These are phyloP conservation scores for Sparus aurata DNA, from an alignment of 2,797 vertebrate species.

Conservation along the genomic window DNA sequence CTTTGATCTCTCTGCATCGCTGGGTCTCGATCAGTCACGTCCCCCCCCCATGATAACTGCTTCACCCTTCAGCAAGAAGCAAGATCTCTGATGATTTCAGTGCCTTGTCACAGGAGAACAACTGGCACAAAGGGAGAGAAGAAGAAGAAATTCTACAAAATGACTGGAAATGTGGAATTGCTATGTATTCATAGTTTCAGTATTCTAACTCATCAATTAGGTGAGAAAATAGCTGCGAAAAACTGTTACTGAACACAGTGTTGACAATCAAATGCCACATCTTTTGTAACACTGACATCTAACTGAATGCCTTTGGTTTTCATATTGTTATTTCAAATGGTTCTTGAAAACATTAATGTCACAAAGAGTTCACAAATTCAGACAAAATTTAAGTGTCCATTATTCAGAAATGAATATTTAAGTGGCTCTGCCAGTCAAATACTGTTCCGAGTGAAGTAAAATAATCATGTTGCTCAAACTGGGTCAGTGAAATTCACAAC, in stretches of 20 bases:
- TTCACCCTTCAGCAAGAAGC: conserved; percentile 31
- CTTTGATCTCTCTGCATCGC: conserved; percentile 67
- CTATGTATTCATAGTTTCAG: too few relatives aligned
- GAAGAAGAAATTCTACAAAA: neutral
- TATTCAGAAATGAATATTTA: conserved; percentile 1
- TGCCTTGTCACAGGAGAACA: conserved; percentile 31
- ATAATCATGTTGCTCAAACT: neutral
- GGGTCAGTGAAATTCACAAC: neutral
- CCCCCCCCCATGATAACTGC: conserved; percentile 24
- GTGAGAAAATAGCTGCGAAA: neutral
- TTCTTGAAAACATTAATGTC: conserved; percentile 8
- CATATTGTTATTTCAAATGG: neutral
- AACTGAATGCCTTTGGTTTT: conserved; percentile 4
- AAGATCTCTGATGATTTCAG: conserved; percentile 29
- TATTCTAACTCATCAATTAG: too few relatives aligned
- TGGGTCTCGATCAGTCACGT: conserved; percentile 39
- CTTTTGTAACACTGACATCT: neutral
- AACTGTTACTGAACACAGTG: neutral
- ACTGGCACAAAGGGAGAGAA: conserved; percentile 19
- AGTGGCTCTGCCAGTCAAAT: neutral
- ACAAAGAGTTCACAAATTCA: neutral
- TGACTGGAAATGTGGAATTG: too few relatives aligned
- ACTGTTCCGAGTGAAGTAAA: neutral
- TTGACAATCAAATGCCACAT: neutral
- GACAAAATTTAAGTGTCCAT: neutral